Evolutionary conservation across 2,113 vertebrate genomes (phyloP).

Genomic region (Halcyon malimbica): DNA sequence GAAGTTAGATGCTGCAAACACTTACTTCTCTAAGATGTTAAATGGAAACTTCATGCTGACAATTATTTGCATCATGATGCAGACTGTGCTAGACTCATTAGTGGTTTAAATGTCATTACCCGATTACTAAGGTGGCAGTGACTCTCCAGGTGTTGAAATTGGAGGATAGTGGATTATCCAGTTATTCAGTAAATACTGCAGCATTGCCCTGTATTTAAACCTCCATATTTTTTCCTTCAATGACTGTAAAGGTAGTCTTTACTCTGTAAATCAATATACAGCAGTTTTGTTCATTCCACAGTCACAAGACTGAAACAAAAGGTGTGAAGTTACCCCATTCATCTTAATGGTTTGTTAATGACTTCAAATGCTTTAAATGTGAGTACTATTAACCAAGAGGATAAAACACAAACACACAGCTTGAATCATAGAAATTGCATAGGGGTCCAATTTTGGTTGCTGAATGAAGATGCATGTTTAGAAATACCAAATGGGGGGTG

Average conservation of each 20-base stretch:
- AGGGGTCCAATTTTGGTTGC: conserved; percentile 49
- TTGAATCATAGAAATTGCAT: conserved; percentile 47
- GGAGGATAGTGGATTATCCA: background rate
- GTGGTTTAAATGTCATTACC: conserved; percentile 33
- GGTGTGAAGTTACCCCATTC: conserved; percentile 60
- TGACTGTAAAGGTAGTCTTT: conserved; percentile 29
- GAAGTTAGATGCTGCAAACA: conserved; percentile 27
- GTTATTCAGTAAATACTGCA: conserved; percentile 40
- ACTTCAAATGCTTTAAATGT: conserved; percentile 66
- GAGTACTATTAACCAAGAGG: conserved; percentile 69
- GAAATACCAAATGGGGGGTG: background rate
- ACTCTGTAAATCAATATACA: conserved; percentile 53
- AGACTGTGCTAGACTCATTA: conserved; percentile 17
- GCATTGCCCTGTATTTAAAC: conserved; percentile 10
- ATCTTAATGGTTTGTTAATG: conserved; percentile 73
- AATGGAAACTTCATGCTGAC: conserved; percentile 27
- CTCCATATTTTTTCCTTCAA: conserved; percentile 28
- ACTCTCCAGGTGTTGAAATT: conserved; percentile 14
- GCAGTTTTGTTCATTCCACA: conserved; percentile 45
- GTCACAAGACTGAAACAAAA: conserved; percentile 63
- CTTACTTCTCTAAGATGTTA: background rate
- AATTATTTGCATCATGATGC: conserved; percentile 46
- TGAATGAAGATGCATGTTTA: conserved; percentile 29
- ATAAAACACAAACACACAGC: conserved; percentile 56
- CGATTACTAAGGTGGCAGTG: background rate